phyloP scores from a whole-genome alignment of 30 jellyfish, hydroid and myxozoan genomes.

The Aurelia aurita complex sp. Pacific region DNA sequence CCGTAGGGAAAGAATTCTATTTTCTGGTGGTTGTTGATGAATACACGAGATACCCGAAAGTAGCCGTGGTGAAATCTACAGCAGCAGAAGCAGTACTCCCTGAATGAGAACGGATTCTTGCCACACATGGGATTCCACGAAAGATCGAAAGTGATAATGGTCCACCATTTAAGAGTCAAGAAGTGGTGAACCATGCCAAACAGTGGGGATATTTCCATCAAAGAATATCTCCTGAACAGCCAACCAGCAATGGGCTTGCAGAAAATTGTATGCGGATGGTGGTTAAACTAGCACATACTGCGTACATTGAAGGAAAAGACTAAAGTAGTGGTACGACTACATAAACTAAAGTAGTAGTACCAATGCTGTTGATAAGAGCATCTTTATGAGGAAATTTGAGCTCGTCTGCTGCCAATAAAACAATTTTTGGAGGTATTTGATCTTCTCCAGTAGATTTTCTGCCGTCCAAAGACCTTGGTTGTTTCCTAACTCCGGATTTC shows the following conservation, averaged over 20 bases:
- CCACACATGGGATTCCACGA: not conserved
- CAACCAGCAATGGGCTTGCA: constrained; percentile 33
- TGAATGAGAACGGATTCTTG: not conserved
- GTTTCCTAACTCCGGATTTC: no score
- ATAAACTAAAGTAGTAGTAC: no score
- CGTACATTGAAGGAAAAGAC: constrained; percentile 31
- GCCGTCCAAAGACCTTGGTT: no score
- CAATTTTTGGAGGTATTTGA: no score
- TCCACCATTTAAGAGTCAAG: constrained; percentile 18
- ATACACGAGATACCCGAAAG: not conserved
- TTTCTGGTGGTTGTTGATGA: constrained; percentile 6
- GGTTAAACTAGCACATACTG: constrained; percentile 14
- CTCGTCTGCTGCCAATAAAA: no score
- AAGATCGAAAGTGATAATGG: not conserved
- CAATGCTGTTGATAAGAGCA: no score
- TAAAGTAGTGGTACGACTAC: no score
- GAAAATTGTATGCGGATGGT: constrained; percentile 26
- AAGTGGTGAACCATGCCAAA: not conserved
- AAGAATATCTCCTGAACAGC: constrained; percentile 33
- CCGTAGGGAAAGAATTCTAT: constrained; percentile 9
- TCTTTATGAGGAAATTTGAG: no score
- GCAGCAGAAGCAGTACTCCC: constrained; percentile 21
- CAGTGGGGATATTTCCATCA: constrained; percentile 30
- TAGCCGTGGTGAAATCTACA: constrained; percentile 1
- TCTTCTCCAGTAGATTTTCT: no score